Evolutionary conservation across 2,888 invertebrate species (phyloP).

Genomic region (Polyommatus icarus): DNA sequence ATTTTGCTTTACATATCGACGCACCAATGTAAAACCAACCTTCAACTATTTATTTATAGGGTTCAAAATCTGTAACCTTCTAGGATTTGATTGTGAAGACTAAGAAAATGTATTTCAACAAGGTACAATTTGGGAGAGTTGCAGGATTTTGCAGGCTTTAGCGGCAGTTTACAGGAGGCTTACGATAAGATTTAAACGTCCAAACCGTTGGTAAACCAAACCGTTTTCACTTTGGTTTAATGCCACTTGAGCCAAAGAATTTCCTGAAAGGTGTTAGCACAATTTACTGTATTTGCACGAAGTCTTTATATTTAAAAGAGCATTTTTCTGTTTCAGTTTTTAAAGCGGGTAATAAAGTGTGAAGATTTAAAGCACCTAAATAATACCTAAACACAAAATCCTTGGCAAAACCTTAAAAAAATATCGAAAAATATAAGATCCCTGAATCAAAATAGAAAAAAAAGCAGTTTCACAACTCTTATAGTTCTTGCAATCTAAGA

Average conservation of each 20-base stretch:
- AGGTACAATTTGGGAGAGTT: conserved; percentile 42
- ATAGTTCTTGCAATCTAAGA: no score
- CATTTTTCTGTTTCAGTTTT: no score
- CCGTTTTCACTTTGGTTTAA: conserved; percentile 11
- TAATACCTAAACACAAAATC: no score
- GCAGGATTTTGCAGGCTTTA: conserved; percentile 36
- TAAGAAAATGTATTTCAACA: conserved; percentile 40
- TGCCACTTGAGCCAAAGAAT: neutral
- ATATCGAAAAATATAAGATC: no score
- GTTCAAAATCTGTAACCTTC: neutral
- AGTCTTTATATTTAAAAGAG: neutral
- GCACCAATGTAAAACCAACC: neutral
- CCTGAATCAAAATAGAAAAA: no score
- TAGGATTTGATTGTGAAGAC: conserved; percentile 36
- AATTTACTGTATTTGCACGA: neutral
- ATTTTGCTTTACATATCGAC: conserved; percentile 24
- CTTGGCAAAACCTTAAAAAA: no score
- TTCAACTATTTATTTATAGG: neutral
- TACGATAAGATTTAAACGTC: conserved; percentile 22
- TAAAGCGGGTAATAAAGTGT: no score
- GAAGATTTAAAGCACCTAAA: no score
- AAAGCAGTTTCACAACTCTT: neutral
- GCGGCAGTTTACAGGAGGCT: conserved; percentile 10
- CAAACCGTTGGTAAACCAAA: neutral
- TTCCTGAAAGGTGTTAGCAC: neutral